Evolutionary conservation across 2,113 vertebrate species (phyloP), one percentile per base, ranked within the genome.

Genomic region (Xiphias gladius): DNA sequence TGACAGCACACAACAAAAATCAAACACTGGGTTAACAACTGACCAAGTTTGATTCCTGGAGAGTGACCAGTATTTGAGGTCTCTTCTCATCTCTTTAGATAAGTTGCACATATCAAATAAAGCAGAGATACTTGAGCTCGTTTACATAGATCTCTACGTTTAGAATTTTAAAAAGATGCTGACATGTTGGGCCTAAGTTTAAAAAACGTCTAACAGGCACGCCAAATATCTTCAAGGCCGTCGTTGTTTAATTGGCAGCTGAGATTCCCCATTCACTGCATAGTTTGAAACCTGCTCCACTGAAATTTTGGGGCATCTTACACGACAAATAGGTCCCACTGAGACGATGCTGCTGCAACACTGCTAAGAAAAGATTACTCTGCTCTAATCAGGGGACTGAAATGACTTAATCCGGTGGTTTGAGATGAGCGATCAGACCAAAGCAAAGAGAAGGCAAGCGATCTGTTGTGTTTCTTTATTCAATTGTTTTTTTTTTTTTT

Each of bases 21-120:
- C 19, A 24, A 78, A 64, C 41, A 48, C 20, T 10, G 16, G 14
- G 10, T 54, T 30, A 19, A 28, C 52, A 28, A 10, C 55, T 81
- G 74, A 67, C 39, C 50, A 61, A 5, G 11, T 64, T 43, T 30
- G 54, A 57, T 54, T 57, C 67, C 50, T 17, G 11, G 17, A 70
- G 72, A 7, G 37, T 37, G 63, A 68, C 57, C 46, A 46, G 55
- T 13, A 32, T 61, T 43, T 17, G 64, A 9, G 66, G 62, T 59
- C 50, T 73, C 32, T 14, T 13, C 54, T 77, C 2, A 0, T 24
- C 52, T 71, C 57, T 24, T 71, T 52, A 64, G 54, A 52, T 30
- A 64, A 57, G 37, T 61, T 67, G 37, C 57, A 76, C 28, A 80
- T 11, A 1, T 71, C 46, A 88, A 85, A 89, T 77, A 65, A 73